Evolutionary conservation across 2,113 vertebrate species (phyloP).

Genomic region (Ictidomys tridecemlineatus): DNA sequence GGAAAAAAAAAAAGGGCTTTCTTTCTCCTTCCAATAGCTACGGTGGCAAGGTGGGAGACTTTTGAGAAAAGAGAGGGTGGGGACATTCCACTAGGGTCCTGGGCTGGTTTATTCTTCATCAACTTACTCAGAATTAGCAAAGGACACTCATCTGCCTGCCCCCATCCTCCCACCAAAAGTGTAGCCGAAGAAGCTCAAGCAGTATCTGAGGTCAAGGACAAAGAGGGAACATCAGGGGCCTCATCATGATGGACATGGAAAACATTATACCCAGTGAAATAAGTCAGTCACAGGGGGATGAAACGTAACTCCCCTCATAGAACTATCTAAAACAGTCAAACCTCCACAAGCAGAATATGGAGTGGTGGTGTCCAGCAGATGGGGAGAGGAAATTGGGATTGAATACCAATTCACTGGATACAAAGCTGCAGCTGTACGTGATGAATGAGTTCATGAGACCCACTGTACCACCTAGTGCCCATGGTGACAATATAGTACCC

Average conservation of each 20-base stretch:
- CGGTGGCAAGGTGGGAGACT: accelerated
- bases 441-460: background rate
- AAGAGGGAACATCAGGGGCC: background rate
- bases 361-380: background rate
- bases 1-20: background rate
- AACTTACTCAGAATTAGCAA: background rate
- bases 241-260: background rate
- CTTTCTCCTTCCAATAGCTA: background rate
- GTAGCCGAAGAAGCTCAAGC: background rate
- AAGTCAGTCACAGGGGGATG: background rate
- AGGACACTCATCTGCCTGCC: background rate
- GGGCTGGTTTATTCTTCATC: background rate
- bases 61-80: background rate
- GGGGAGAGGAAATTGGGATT: background rate
- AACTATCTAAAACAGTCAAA: background rate
- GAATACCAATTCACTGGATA: background rate
- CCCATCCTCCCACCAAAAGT: accelerated
- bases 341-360: background rate
- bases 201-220: background rate
- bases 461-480: background rate
- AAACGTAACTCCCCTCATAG: background rate
- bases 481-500: background rate
- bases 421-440: background rate
- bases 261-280: background rate
- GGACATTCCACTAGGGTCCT: background rate